Conservation (phyloP, 2,888 invertebrate genomes). For the Tetanocera ferruginea region DNA sequence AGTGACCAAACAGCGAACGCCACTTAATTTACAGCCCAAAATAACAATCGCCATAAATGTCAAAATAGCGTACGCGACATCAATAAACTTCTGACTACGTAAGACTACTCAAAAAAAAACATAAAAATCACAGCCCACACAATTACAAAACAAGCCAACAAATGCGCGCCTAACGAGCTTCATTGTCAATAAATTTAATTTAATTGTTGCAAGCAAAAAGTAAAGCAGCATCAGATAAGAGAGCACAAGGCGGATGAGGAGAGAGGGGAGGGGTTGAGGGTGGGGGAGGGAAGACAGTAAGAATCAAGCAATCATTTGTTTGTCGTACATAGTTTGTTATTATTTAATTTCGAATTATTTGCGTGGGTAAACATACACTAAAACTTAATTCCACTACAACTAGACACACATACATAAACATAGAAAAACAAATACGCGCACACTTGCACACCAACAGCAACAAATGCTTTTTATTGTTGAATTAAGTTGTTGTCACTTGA, state of each 20-base stretch:
- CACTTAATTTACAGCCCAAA: too few relatives aligned
- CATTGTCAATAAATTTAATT: conserved; percentile 32
- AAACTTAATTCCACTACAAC: conserved; percentile 46
- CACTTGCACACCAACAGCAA: background rate
- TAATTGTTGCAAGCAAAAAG: conserved; percentile 1
- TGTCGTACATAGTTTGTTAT: conserved; percentile 16
- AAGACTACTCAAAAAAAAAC: too few relatives aligned
- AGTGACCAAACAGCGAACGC: too few relatives aligned
- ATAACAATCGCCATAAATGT: too few relatives aligned
- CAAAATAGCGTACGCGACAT: too few relatives aligned
- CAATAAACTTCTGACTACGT: too few relatives aligned
- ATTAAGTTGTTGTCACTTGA: conserved; percentile 3
- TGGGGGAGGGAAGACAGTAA: background rate
- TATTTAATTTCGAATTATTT: conserved; percentile 58
- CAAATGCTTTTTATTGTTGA: conserved; percentile 1
- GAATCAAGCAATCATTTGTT: conserved; percentile 1
- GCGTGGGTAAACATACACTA: conserved; percentile 68
- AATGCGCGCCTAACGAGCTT: conserved; percentile 20
- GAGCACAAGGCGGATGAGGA: too few relatives aligned
- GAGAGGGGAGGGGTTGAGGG: too few relatives aligned
- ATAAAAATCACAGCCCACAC: too few relatives aligned
- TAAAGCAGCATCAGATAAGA: background rate
- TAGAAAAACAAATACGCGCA: background rate
- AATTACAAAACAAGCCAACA: background rate
- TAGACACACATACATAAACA: background rate